Evolutionary conservation across 2,888 invertebrate species (phyloP).

Genomic region (Mimachlamys varia): DNA sequence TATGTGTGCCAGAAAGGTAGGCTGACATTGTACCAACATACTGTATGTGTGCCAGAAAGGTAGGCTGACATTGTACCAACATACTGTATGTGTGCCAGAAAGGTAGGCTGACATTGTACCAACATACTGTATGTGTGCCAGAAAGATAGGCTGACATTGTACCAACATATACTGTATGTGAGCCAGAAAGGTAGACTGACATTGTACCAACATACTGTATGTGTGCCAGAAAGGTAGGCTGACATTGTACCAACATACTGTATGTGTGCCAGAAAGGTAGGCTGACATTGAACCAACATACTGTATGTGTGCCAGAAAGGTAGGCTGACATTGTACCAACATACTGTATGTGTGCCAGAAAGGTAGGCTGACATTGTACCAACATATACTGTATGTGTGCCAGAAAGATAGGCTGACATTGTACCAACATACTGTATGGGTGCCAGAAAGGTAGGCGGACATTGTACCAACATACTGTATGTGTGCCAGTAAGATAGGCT

Average conservation of each 20-base stretch:
- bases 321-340: conserved; percentile 52
- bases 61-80: conserved; percentile 52
- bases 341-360: conserved; percentile 92
- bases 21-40: neutral
- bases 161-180: conserved; percentile 89
- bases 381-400: conserved; percentile 92
- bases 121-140: conserved; percentile 92
- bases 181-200: conserved; percentile 85
- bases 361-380: conserved; percentile 67
- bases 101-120: conserved; percentile 67
- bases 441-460: conserved; percentile 85
- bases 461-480: conserved; percentile 85
- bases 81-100: conserved; percentile 92
- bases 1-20: conserved; percentile 89
- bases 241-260: conserved; percentile 82
- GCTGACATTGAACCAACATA: neutral
- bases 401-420: conserved; percentile 83
- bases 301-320: conserved; percentile 90
- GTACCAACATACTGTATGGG: conserved; percentile 88
- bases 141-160: conserved; percentile 82
- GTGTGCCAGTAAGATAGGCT: conserved; percentile 87
- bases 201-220: conserved; percentile 85
- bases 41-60: conserved; percentile 90
- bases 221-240: conserved; percentile 87
- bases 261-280: conserved; percentile 89